Conservation (phyloP, 2,888 invertebrate species). For the Apantesis nais region DNA sequence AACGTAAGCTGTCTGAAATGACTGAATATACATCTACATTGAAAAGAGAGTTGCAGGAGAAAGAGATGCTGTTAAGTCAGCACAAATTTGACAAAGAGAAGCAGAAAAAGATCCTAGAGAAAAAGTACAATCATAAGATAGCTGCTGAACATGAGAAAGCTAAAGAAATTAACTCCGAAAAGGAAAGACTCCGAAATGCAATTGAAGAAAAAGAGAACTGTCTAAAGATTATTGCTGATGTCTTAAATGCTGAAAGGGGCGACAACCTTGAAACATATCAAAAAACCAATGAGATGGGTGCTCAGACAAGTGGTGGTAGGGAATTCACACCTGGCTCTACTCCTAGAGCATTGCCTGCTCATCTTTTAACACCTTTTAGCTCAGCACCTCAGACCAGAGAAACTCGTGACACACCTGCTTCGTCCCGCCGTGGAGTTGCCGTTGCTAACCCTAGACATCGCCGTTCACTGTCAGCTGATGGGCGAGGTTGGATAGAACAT, state of each 20-base stretch:
- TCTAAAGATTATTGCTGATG: conserved; percentile 76
- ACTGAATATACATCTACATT: conserved; percentile 87
- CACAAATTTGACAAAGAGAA: conserved; percentile 88
- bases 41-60: conserved; percentile 87
- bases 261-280: conserved; percentile 56
- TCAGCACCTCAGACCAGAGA: conserved; percentile 62
- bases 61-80: conserved; percentile 87
- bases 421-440: conserved; percentile 86
- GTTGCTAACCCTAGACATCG: conserved; percentile 90
- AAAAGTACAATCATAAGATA: conserved; percentile 87
- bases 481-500: conserved; percentile 95
- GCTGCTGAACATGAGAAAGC: conserved; percentile 91
- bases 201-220: conserved; percentile 79
- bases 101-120: conserved; percentile 84
- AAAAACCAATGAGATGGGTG: conserved; percentile 63
- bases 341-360: conserved; percentile 77
- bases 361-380: conserved; percentile 76
- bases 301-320: conserved; percentile 66
- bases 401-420: conserved; percentile 65
- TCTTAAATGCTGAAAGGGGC: conserved; percentile 64
- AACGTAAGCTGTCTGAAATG: conserved; percentile 87
- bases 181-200: conserved; percentile 68
- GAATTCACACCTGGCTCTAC: conserved; percentile 79
- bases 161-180: conserved; percentile 86
- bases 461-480: conserved; percentile 92